Evolutionary conservation across 2,113 vertebrate species (phyloP).

Genomic region (human (Homo sapiens)): DNA sequence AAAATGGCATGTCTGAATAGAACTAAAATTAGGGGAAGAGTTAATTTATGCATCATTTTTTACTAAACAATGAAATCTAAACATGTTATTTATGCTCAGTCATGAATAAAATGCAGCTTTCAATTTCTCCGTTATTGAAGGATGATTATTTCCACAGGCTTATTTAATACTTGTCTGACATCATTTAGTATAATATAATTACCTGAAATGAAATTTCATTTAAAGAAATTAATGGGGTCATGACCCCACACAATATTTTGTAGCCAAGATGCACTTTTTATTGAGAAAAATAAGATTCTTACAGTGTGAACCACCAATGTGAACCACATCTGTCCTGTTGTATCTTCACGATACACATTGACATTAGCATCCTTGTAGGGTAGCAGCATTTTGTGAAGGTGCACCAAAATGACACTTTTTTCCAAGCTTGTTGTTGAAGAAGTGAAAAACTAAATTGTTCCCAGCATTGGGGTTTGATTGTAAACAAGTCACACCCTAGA

Average conservation of each 20-base stretch:
- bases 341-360: not conserved
- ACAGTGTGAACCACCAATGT: not conserved
- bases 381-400: not conserved
- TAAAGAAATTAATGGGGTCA: constrained; percentile 53
- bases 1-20: constrained; percentile 31
- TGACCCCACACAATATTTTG: constrained; percentile 19
- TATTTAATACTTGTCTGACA: constrained; percentile 59
- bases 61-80: constrained; percentile 54
- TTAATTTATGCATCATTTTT: constrained; percentile 54
- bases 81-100: constrained; percentile 46
- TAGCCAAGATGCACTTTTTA: constrained; percentile 31
- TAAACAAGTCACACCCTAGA: not conserved
- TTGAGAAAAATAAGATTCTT: constrained; percentile 9
- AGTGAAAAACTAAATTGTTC: not conserved
- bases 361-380: not conserved
- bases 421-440: not conserved
- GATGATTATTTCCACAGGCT: constrained; percentile 47
- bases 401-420: not conserved
- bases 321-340: not conserved
- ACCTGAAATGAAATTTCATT: constrained; percentile 58
- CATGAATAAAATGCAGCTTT: constrained; percentile 56
- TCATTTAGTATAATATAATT: constrained; percentile 62
- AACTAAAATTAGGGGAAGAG: not conserved
- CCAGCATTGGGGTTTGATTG: not conserved
- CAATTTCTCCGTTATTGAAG: constrained; percentile 38